Evolutionary conservation across 2,797 vertebrate genomes (phyloP), one percentile per base, ranked within the genome.

Genomic region (Oophaga sylvatica): DNA sequence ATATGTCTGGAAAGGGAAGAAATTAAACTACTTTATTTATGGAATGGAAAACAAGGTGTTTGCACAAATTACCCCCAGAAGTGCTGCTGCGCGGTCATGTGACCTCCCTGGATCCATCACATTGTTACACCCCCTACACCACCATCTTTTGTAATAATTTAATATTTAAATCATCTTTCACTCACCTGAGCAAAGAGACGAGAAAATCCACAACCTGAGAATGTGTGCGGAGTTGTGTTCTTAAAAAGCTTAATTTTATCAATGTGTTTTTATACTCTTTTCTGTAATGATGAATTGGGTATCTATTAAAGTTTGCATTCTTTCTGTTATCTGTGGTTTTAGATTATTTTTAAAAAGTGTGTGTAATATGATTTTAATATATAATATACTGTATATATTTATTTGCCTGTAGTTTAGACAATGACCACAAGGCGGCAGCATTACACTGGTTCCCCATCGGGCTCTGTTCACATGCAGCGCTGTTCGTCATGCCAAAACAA

Each of bases 11-110:
- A 94, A 95, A 92, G 95, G 90, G 80, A 93, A 92, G 20, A 56
- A 90, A 0, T 88, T 93, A 57, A 53, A 92, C 76, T 96, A 95
- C 90, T 96, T 93, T 93, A 94, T 96, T 73, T 96, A 94, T 83
- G 96, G 96, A 68, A 95, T 93, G 41, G 96, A 96, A 89, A 93
- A 92, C 78, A 90, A 94, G 91, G 95, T 96, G 11, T 92, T 88
- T 79, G 91, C 94, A 0, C 91, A 94, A 87, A 95, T 86, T 96
- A 96, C 77, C 96, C 96, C 35, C 94, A 91, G 17, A 95, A 92
- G 0, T 96, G 95, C 90, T 96, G 95, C 90, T 96, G 96, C 88
- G 6, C 3, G 22, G 11, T 87, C 48, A 35, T 65, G 68, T 87
- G 85, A 87, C 57, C 16, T 9, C 5, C n/a, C 67, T 6, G 26